Evolutionary conservation across 2,888 invertebrate genomes (phyloP).

Genomic region (Himalopsyche tibetana): DNA sequence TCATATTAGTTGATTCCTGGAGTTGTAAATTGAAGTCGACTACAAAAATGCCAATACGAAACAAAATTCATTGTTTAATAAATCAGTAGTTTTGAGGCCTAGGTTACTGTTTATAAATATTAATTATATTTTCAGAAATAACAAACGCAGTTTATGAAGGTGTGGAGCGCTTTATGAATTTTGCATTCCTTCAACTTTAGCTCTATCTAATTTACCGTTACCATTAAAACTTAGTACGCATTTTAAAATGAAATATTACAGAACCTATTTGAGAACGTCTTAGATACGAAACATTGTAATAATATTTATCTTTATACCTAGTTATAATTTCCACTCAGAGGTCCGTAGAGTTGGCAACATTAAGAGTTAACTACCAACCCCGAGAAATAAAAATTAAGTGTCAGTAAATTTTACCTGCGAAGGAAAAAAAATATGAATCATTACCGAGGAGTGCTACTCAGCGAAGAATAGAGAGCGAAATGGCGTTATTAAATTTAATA

Average conservation of each 20-base stretch:
- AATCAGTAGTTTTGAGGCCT: no score
- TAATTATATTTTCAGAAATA: no score
- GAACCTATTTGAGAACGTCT: background rate
- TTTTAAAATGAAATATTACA: slow-evolving; percentile 35
- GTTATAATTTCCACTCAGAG: background rate
- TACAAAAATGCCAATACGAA: no score
- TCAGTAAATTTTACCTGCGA: slow-evolving; percentile 4
- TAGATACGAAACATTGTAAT: background rate
- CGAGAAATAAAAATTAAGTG: slow-evolving; percentile 31
- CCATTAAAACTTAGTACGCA: slow-evolving; percentile 1
- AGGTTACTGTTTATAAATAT: no score
- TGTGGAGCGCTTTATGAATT: background rate
- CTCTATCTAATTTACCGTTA: background rate
- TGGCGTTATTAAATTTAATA: slow-evolving; percentile 13
- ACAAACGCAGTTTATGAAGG: background rate
- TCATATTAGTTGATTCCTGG: no score
- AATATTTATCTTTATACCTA: background rate
- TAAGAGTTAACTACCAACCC: slow-evolving; percentile 14
- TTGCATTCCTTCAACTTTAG: background rate
- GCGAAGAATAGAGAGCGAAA: background rate
- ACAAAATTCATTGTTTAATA: no score
- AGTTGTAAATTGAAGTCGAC: no score
- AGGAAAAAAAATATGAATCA: background rate
- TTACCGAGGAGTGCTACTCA: background rate
- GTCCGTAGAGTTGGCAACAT: slow-evolving; percentile 5